Base-by-base conservation (phyloP, 2,113 vertebrate species). In the Hiodon alosoides region DNA sequence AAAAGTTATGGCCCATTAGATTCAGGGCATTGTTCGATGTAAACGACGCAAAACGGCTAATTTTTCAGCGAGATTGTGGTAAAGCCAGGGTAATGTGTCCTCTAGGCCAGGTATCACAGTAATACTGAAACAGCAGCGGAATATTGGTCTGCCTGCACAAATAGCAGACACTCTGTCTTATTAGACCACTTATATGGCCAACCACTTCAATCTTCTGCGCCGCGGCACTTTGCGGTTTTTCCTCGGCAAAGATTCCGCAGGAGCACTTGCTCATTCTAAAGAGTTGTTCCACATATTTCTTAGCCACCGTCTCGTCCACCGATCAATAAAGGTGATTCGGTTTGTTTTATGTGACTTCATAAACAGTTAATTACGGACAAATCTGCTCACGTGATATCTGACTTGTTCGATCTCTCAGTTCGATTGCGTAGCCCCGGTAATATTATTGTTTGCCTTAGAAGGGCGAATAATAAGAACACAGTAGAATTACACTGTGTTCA, bases 1-100 rank as follows among this genome's bases (percentile, higher is more conserved):
- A 71, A 71, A 71, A 71, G 70, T 71, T 71, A 71, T 54, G 47
- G 70, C 57, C 57, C 70, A 71, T 71, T 71, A 59, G 70, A 48
- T 59, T 17, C 57, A 3, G 68, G 17, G 7, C 4, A 46, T 31
- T 47, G 17, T 14, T 16, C 11, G 70, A 57, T n/a, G 53, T 58
- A 59, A 71, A 48, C 31, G 3, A 6, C 11, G 31, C 70, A 2
- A 46, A 17, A 59, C 47, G 55, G 31, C 58, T 59, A 60, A 60
- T 71, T 71, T 71, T 48, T 31, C 70, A 17, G 55, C 11, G 70
- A 71, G 70, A 71, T 71, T 71, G 55, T 8, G 57, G 13, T n/a
- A 57, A 46, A 14, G 57, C 46, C 46, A 7, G 13, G 13, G 69
- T 58, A 59, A 71, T 50, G 46, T 54, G 9, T 60, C 31, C 70